phyloP scores from a whole-genome alignment of 1,140 invertebrate genomes.

The Melitaea cinxia region DNA sequence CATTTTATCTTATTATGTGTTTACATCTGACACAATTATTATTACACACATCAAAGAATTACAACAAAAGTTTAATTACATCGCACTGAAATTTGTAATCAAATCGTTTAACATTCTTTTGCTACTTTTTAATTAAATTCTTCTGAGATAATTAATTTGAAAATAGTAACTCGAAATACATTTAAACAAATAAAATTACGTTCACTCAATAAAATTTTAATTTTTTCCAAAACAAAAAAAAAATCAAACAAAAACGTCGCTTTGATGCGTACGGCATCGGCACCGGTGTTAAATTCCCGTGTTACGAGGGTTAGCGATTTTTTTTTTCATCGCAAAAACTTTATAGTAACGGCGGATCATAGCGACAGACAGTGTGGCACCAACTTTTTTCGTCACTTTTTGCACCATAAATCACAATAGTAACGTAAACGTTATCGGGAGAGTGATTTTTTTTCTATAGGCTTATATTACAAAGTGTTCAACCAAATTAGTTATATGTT shows the following conservation, averaged over 20 bases:
- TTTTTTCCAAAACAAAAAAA: slow-evolving; percentile 27
- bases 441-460: neutral
- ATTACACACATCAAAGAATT: neutral
- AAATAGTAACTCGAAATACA: no score
- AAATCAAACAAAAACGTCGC: slow-evolving; percentile 14
- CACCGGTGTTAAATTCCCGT: slow-evolving; percentile 45
- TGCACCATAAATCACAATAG: slow-evolving; percentile 52
- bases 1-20: neutral
- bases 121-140: neutral
- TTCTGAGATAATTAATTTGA: neutral
- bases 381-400: slow-evolving; percentile 62
- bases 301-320: slow-evolving; percentile 46
- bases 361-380: slow-evolving; percentile 69
- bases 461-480: neutral
- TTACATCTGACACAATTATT: no score
- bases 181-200: neutral
- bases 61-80: no score
- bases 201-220: slow-evolving; percentile 14
- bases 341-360: slow-evolving; percentile 56
- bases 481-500: neutral
- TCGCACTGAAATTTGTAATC: no score
- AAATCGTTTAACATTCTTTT: no score
- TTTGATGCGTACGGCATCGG: slow-evolving; percentile 42
- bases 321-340: slow-evolving; percentile 64
- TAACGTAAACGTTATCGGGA: neutral